Base-by-base conservation (phyloP, 2,797 vertebrate species). In the Benthosema pterotum region DNA sequence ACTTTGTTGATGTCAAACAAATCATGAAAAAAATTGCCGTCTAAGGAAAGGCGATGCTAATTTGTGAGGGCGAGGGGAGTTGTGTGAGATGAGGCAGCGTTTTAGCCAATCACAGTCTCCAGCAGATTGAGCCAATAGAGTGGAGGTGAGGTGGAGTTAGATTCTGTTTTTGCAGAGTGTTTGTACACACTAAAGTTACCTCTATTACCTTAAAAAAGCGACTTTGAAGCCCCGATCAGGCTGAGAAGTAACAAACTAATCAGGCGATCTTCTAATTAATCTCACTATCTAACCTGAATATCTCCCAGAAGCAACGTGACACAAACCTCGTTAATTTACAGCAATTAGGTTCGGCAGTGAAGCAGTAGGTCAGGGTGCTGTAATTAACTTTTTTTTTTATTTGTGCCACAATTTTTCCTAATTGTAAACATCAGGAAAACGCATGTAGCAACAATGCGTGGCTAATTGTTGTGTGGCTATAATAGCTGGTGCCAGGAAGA, bases 391-490 rank as follows among this genome's bases (percentile, higher is more conserved):
- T 2, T 13, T 71, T 78, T 72, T 83, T 89, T n/a, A n/a, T 89
- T 87, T 83, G 71, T 74, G 75, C 70, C 42, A 74, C 69, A 82
- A 84, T 86, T 87, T 82, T 81, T 82, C 72, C 63, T 88, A 82
- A 90, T 87, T 87, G 82, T 83, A 90, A 75, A 82, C 43, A 77
- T 87, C 86, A 85, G 72, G 69, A 81, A 88, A 83, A 88, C 72
- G 77, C 53, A 72, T 84, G 75, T 71, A 78, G 61, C 63, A 67
- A 87, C 85, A 87, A 81, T 87, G 83, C 74, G 32, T 75, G 56
- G 73, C 80, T 88, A 87, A 89, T 88, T 88, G 74, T 60, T 62
- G 62, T 17, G 63, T 57, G 64, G 57, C 67, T 25, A 82, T 75
- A 82, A 77, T 75, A 65, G 69, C 65, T 65, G 73, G 57, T 59